Conservation (phyloP, 2,888 invertebrate genomes). For the Drosophila helvetica region DNA sequence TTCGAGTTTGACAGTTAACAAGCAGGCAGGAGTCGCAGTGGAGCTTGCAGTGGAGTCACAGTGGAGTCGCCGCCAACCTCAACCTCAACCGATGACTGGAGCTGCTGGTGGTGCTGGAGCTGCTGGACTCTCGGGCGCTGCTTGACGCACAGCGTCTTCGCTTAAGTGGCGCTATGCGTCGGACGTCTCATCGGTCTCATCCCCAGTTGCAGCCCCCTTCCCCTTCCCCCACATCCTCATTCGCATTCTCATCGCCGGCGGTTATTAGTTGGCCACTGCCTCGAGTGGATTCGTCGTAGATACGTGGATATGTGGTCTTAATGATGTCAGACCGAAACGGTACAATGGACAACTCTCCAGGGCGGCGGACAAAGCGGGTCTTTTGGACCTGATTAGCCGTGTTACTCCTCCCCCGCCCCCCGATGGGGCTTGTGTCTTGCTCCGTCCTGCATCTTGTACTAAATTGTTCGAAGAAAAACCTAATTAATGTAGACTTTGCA, state of each 20-base stretch:
- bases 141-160: constrained; percentile 73
- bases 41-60: constrained; percentile 19
- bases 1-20: constrained; percentile 83
- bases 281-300: constrained; percentile 52
- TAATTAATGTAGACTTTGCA: constrained; percentile 66
- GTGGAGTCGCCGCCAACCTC: constrained; percentile 14
- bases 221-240: constrained; percentile 4
- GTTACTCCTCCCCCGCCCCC: constrained; percentile 11
- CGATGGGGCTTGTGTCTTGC: constrained; percentile 22
- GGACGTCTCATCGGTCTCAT: constrained; percentile 28
- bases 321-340: constrained; percentile 73
- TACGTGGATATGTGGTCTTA: constrained; percentile 63
- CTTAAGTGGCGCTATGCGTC: constrained; percentile 74
- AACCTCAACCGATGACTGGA: constrained; percentile 40
- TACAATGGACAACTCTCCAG: constrained; percentile 34
- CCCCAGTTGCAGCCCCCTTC: constrained; percentile 3
- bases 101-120: constrained; percentile 16
- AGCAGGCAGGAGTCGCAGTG: constrained; percentile 55
- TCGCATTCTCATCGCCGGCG: constrained; percentile 44
- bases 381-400: constrained; percentile 57
- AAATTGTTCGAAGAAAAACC: constrained; percentile 49
- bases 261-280: constrained; percentile 66
- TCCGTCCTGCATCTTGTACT: constrained; percentile 5
- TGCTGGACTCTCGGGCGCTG: constrained; percentile 35
- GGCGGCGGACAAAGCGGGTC: constrained; percentile 2